Conservation (phyloP, 92 coral and sea anemone genomes). For the Parazoanthus atlanticus region DNA sequence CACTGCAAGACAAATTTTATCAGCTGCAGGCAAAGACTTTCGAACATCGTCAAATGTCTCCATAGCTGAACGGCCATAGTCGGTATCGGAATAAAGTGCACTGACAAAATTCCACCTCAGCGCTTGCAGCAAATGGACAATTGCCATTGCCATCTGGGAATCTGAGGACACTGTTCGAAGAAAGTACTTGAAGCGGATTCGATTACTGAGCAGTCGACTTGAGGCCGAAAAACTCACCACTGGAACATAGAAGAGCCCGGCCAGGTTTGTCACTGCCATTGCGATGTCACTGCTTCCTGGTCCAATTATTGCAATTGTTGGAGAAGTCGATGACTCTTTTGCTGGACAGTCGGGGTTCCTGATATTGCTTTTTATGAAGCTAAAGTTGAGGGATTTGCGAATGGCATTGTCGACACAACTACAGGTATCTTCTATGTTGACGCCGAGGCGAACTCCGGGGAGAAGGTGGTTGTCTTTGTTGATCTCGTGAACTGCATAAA, state of each 20-base stretch:
- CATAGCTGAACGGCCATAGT: conserved; percentile 86
- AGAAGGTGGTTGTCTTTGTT: conserved; percentile 65
- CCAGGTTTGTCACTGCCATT: conserved; percentile 86
- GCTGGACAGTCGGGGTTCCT: conserved; percentile 34
- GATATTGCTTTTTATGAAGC: conserved; percentile 76
- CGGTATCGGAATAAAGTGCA: conserved; percentile 86
- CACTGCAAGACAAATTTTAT: conserved; percentile 74
- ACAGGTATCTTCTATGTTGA: conserved; percentile 85
- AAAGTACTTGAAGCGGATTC: conserved; percentile 80
- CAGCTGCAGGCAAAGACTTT: conserved; percentile 34
- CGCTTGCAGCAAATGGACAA: conserved; percentile 69
- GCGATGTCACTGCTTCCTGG: conserved; percentile 82
- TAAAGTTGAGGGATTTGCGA: conserved; percentile 82
- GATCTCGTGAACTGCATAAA: conserved; percentile 75
- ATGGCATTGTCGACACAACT: conserved; percentile 81
- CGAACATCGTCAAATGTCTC: conserved; percentile 79
- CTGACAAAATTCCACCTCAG: conserved; percentile 82
- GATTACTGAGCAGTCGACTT: conserved; percentile 81
- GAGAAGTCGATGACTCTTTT: conserved; percentile 27
- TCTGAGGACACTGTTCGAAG: conserved; percentile 85
- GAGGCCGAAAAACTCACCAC: conserved; percentile 78
- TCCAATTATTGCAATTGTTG: conserved; percentile 78
- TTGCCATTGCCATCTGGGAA: conserved; percentile 67
- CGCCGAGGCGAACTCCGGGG: conserved; percentile 84
- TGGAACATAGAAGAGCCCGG: conserved; percentile 88